Percentiles rank a stretch among this genome's conserved stretches.
Evolutionary conservation across 2,888 invertebrate species (phyloP).

Genomic region (Parnassius smintheus): DNA sequence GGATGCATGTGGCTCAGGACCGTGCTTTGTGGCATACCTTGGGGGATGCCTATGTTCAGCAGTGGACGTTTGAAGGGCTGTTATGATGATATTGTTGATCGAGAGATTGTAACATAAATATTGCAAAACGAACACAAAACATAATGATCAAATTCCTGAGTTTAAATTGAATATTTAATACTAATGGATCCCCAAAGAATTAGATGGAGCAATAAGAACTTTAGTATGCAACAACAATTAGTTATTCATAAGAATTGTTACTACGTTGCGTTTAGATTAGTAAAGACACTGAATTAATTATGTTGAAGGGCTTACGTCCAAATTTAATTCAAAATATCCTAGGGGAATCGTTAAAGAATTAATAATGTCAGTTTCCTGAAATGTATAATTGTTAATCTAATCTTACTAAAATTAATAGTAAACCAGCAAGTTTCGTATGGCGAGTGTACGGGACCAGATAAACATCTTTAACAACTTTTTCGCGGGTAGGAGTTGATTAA

Average conservation of each 20-base stretch:
- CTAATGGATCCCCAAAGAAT: constrained; percentile 18
- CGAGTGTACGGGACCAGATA: too few relatives aligned
- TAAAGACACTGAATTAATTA: constrained; percentile 11
- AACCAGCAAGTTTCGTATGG: too few relatives aligned
- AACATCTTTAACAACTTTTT: too few relatives aligned
- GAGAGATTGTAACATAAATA: too few relatives aligned
- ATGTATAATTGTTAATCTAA: too few relatives aligned
- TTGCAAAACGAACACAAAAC: neutral
- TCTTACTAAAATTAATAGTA: too few relatives aligned
- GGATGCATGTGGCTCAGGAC: too few relatives aligned
- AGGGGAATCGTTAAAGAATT: neutral
- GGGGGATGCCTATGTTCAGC: too few relatives aligned
- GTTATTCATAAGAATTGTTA: constrained; percentile 18
- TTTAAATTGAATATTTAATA: constrained; percentile 20
- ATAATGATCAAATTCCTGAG: constrained; percentile 3
- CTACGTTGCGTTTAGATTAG: neutral
- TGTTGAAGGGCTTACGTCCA: neutral
- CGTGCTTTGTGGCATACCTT: too few relatives aligned
- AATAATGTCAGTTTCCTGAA: neutral
- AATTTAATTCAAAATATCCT: neutral
- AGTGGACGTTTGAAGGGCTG: too few relatives aligned
- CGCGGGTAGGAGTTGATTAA: too few relatives aligned
- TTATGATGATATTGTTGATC: too few relatives aligned
- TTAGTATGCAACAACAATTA: constrained; percentile 19
- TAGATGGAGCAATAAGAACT: constrained; percentile 16